Percentiles rank a stretch among this genome's conserved stretches.
phyloP scores from a whole-genome alignment of 2,113 vertebrate species.

The Egretta garzetta region DNA sequence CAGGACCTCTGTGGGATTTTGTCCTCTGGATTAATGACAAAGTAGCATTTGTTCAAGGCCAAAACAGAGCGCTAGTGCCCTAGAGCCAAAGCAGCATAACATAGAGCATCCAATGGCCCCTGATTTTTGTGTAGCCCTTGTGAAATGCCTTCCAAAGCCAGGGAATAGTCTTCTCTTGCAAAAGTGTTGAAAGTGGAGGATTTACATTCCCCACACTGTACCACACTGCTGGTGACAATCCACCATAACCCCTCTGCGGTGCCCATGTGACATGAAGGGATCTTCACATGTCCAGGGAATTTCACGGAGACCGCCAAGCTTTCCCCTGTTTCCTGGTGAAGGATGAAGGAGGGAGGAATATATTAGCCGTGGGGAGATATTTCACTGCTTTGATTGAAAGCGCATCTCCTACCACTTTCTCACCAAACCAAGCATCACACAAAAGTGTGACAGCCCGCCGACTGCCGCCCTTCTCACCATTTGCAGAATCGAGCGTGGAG shows the following conservation, averaged over 20 bases:
- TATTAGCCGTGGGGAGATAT: neutral
- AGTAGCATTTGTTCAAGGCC: neutral
- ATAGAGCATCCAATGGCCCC: neutral
- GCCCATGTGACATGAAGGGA: neutral
- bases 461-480: neutral
- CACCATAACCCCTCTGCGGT: neutral
- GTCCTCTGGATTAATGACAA: neutral
- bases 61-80: neutral
- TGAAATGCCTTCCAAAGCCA: neutral
- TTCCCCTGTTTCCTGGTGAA: neutral
- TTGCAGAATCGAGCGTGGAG: neutral
- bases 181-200: neutral
- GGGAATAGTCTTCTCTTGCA: neutral
- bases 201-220: neutral
- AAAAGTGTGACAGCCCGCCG: neutral
- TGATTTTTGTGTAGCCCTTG: neutral
- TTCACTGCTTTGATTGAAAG: neutral
- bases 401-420: neutral
- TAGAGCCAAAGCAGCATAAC: neutral
- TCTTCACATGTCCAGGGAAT: neutral
- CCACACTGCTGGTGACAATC: neutral
- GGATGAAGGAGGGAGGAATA: neutral
- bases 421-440: neutral
- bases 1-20: neutral
- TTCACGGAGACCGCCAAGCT: neutral